These are phyloP conservation scores for Chydorus sphaericus DNA, from an alignment of 2,888 invertebrate species.

Conservation along the genomic window DNA sequence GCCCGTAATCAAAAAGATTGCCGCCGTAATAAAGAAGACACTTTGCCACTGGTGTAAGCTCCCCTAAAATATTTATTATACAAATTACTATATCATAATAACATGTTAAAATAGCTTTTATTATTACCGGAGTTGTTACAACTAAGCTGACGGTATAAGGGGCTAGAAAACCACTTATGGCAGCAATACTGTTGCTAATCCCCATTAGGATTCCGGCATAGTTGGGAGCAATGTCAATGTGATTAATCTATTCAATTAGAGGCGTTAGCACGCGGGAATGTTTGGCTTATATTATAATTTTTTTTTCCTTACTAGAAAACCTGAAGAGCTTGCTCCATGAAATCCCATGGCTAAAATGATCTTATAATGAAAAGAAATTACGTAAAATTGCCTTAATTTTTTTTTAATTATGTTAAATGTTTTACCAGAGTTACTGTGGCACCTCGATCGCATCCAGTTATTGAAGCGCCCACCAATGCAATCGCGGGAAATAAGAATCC, in stretches of 20 bases:
- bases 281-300: background rate
- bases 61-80: too few relatives aligned
- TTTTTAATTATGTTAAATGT: background rate
- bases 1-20: slow-evolving; percentile 55
- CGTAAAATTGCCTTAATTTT: background rate
- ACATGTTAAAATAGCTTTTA: too few relatives aligned
- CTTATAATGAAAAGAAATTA: background rate
- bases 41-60: slow-evolving; percentile 55
- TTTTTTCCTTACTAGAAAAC: slow-evolving; percentile 14
- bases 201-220: slow-evolving; percentile 75
- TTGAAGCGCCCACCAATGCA: slow-evolving; percentile 63
- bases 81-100: too few relatives aligned
- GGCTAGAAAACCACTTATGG: slow-evolving; percentile 61
- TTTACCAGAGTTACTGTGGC: slow-evolving; percentile 60
- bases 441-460: slow-evolving; percentile 66
- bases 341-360: slow-evolving; percentile 52
- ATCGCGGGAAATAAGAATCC: slow-evolving; percentile 40
- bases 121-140: slow-evolving; percentile 33
- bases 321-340: slow-evolving; percentile 42
- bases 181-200: slow-evolving; percentile 63
- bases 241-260: slow-evolving; percentile 38
- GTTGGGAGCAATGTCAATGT: slow-evolving; percentile 70
- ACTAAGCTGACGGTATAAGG: slow-evolving; percentile 56
- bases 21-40: slow-evolving; percentile 66
- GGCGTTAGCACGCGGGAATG: too few relatives aligned